Percentiles rank a stretch among this genome's conserved stretches.
Conservation (phyloP, 2,888 invertebrate genomes). For the Tetrapedia diversipes region DNA sequence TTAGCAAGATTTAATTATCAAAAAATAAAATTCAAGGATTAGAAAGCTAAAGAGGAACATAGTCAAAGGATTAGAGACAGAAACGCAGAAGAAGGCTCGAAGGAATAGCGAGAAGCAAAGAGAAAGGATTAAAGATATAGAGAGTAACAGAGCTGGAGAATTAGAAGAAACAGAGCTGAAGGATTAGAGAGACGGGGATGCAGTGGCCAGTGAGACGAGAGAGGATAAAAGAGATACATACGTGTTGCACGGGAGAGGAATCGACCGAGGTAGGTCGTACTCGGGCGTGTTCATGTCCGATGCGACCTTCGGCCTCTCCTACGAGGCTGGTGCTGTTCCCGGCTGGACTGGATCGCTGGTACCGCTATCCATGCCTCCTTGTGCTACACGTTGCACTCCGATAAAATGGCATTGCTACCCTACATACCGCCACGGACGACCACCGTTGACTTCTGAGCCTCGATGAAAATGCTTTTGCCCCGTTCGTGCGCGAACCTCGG, state of each 20-base stretch:
- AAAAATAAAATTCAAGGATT: too few relatives aligned
- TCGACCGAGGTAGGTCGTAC: slow-evolving; percentile 70
- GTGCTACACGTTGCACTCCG: slow-evolving; percentile 40
- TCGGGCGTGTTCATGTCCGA: slow-evolving; percentile 80
- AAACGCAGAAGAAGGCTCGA: too few relatives aligned
- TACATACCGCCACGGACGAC: slow-evolving; percentile 73
- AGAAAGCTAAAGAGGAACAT: too few relatives aligned
- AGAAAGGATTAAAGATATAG: neutral
- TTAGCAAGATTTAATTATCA: too few relatives aligned
- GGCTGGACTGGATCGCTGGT: slow-evolving; percentile 74
- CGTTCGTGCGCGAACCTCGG: too few relatives aligned
- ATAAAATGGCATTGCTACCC: slow-evolving; percentile 80
- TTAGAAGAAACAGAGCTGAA: too few relatives aligned
- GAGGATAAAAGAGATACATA: slow-evolving; percentile 31
- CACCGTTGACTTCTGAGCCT: slow-evolving; percentile 16
- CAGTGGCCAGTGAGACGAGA: slow-evolving; percentile 17
- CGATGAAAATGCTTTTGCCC: too few relatives aligned
- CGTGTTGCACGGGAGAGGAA: slow-evolving; percentile 59
- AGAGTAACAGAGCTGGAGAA: too few relatives aligned
- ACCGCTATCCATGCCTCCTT: slow-evolving; percentile 73
- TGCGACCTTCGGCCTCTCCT: slow-evolving; percentile 79
- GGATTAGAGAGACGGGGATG: slow-evolving; percentile 34
- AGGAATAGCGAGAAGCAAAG: neutral
- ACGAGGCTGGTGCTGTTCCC: slow-evolving; percentile 61
- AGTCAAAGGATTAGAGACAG: too few relatives aligned